phyloP scores from a whole-genome alignment of 2,888 invertebrate genomes.

The Stenchaetothrips biformis region DNA sequence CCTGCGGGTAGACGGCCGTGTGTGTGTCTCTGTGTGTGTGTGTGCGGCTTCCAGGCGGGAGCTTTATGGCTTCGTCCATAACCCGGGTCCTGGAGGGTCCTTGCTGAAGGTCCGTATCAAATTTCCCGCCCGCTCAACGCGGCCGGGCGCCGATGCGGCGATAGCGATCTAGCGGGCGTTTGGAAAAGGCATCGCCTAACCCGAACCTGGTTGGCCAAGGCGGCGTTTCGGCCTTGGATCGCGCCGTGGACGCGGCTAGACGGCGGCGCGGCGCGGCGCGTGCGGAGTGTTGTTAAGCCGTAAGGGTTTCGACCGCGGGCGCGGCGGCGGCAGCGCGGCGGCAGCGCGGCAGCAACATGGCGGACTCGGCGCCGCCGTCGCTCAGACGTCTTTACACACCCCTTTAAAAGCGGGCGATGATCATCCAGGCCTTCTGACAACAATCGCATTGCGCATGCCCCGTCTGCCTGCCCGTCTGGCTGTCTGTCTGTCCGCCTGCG shows the following conservation, averaged over 20 bases:
- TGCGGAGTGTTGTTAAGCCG: no score
- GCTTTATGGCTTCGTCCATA: conserved; percentile 5
- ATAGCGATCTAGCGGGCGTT: no score
- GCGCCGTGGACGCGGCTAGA: no score
- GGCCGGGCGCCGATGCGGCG: no score
- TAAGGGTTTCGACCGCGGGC: no score
- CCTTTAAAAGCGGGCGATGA: neutral
- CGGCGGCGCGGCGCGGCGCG: no score
- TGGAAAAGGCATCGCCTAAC: no score
- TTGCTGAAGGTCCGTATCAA: neutral
- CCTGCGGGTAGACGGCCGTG: neutral
- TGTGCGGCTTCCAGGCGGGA: neutral
- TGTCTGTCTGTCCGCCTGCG: no score
- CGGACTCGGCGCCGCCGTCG: neutral
- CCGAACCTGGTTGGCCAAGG: no score
- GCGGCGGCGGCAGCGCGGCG: neutral
- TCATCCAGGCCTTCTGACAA: neutral
- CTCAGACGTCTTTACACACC: neutral
- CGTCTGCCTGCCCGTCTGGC: no score
- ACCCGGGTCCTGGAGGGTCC: neutral
- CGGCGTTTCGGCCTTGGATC: no score
- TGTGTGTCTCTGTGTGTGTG: neutral
- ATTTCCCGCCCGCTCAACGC: neutral
- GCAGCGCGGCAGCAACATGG: neutral
- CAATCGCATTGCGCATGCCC: neutral